Percentiles rank a stretch among this genome's conserved stretches.
Conservation (phyloP, 1,140 invertebrate species). For the Heliconius himera region DNA sequence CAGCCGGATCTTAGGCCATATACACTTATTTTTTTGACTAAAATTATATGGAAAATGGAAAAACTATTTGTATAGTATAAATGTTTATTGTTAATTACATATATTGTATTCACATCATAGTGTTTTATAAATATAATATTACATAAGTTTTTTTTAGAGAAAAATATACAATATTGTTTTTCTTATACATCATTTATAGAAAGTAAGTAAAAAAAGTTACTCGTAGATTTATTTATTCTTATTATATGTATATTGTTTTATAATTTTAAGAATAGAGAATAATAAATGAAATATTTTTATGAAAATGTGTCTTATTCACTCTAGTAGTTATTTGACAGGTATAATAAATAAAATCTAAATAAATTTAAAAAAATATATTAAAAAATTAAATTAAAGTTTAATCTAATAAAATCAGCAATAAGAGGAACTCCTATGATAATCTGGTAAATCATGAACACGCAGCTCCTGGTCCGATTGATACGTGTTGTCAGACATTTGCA, state of each 20-base stretch:
- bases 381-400: neutral
- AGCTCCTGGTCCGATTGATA: neutral
- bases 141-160: neutral
- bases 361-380: too few species aligned
- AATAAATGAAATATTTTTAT: constrained; percentile 20
- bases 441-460: constrained; percentile 21
- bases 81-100: neutral
- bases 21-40: neutral
- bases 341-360: neutral
- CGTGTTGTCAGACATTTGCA: neutral
- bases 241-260: constrained; percentile 30
- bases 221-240: constrained; percentile 29
- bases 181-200: neutral
- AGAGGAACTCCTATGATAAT: constrained; percentile 38
- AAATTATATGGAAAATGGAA: neutral
- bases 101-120: neutral
- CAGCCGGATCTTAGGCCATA: too few species aligned
- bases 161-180: neutral
- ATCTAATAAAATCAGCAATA: constrained; percentile 36
- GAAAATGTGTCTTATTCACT: neutral
- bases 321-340: too few species aligned
- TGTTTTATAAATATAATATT: neutral
- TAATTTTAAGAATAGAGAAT: constrained; percentile 34
- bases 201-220: neutral
- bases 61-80: neutral